Evolutionary conservation across 2,113 vertebrate genomes (phyloP), one percentile per base, ranked within the genome.

Genomic region (Gallinago paraguaiae): DNA sequence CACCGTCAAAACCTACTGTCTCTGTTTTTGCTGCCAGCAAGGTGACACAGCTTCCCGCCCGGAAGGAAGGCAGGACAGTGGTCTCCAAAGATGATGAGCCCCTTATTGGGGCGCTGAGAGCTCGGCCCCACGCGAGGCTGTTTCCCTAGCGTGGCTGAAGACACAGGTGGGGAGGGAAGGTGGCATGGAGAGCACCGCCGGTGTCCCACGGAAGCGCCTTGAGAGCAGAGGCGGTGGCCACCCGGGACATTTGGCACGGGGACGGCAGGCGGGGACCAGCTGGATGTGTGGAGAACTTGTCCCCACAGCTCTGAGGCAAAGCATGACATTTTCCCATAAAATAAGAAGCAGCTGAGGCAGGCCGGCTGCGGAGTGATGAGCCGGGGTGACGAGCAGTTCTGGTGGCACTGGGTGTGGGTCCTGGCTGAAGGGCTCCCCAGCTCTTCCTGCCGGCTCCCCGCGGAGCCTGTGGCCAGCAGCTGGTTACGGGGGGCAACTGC

Each of bases 301-400:
- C 79, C 64, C 82, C 71, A n/a, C 3, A 67, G 78, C 72, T 95
- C 85, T 78, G 94, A 94, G 72, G 86, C 90, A 93, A 94, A 88
- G 93, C 64, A 10, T 84, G 77, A 92, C 80, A 94, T 96, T 96
- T 94, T 72, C 86, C 81, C 68, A 70, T 30, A 72, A 94, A 96
- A 96, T 91, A 88, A 90, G 78, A 93, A 96, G 92, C 95, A 95
- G 93, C 88, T 93, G 92, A 94, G 57, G 92, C 80, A 68, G 83
- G 83, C 86, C 92, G 82, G 76, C 86, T 88, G 69, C 71, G 46
- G 85, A 93, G 68, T 9, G 78, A 92, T 60, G 89, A 96, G 82
- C 67, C 3, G 12, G 12, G 89, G 61, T 48, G 2, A 43, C 41
- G 31, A 92, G 89, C 59, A 80, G 76, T 74, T 70, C 61, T 28